A percentile compares a stretch with the other conserved stretches of the same genome.
Evolutionary conservation across 2,113 vertebrate species (phyloP).

Genomic region (Megalops atlanticus): DNA sequence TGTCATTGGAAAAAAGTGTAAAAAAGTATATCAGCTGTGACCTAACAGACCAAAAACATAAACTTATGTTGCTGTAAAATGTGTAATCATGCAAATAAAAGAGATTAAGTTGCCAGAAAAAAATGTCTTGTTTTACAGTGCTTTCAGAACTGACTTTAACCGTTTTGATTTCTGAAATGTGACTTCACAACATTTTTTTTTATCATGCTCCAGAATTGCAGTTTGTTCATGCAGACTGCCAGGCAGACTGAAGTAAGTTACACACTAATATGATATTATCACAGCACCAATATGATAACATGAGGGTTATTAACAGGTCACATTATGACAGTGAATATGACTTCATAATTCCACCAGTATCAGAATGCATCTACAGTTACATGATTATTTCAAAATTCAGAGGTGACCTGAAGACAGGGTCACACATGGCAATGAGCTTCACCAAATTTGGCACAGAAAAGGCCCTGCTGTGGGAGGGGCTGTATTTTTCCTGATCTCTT

Average conservation of each 20-base stretch:
- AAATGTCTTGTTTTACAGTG: too few relatives aligned
- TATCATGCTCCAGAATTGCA: slow-evolving; percentile 24
- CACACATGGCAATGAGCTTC: not conserved
- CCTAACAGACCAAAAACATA: too few relatives aligned
- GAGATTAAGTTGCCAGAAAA: too few relatives aligned
- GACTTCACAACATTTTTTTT: slow-evolving; percentile 1
- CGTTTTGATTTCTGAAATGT: slow-evolving; percentile 8
- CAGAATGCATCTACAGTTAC: not conserved
- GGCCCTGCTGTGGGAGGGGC: not conserved
- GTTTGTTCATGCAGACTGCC: slow-evolving; percentile 58
- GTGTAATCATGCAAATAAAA: too few relatives aligned
- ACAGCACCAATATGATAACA: not conserved
- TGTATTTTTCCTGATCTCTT: not conserved
- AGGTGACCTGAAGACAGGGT: not conserved
- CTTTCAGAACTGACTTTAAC: not conserved
- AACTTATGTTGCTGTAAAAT: too few relatives aligned
- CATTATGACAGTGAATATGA: not conserved
- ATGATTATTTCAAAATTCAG: not conserved
- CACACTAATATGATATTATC: slow-evolving; percentile 35
- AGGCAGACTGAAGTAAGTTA: slow-evolving; percentile 51
- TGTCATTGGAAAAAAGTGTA: too few relatives aligned
- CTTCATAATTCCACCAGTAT: not conserved
- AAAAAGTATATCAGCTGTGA: too few relatives aligned
- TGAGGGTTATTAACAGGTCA: not conserved
- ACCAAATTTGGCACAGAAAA: slow-evolving; percentile 23